A percentile compares a stretch with the other conserved stretches of the same genome.
Conservation (phyloP, 2,888 invertebrate species). For the Oscheius sp. region DNA sequence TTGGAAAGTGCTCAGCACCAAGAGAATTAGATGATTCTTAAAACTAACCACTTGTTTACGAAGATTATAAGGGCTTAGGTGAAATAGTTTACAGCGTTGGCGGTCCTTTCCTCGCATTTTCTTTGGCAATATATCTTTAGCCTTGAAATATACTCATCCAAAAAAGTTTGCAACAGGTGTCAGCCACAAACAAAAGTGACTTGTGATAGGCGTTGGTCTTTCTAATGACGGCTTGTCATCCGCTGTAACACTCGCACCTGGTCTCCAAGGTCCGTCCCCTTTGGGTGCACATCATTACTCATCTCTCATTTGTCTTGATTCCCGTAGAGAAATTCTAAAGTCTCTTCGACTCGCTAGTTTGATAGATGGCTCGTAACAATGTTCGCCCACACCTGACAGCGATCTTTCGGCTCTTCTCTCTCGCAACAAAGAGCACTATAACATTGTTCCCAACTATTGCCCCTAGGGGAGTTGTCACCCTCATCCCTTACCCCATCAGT, state of each 20-base stretch:
- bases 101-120: neutral
- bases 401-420: no score
- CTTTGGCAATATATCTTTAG: neutral
- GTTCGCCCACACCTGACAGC: no score
- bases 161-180: slow-evolving; percentile 30
- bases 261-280: neutral
- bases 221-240: slow-evolving; percentile 33
- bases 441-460: no score
- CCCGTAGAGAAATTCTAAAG: slow-evolving; percentile 11
- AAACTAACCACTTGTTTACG: slow-evolving; percentile 5
- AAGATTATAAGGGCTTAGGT: slow-evolving; percentile 3
- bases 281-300: neutral
- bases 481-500: no score
- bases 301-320: neutral
- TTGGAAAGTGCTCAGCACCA: neutral
- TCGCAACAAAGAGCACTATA: no score
- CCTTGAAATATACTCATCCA: neutral
- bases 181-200: slow-evolving; percentile 11
- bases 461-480: no score
- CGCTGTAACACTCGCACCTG: slow-evolving; percentile 33
- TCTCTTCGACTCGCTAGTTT: slow-evolving; percentile 12
- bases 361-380: slow-evolving; percentile 7
- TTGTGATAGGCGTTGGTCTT: slow-evolving; percentile 34
- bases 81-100: slow-evolving; percentile 10
- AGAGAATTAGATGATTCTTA: neutral